These are phyloP conservation scores for Thermophis baileyi DNA, from an alignment of 2,113 vertebrate genomes.

Conservation along the genomic window DNA sequence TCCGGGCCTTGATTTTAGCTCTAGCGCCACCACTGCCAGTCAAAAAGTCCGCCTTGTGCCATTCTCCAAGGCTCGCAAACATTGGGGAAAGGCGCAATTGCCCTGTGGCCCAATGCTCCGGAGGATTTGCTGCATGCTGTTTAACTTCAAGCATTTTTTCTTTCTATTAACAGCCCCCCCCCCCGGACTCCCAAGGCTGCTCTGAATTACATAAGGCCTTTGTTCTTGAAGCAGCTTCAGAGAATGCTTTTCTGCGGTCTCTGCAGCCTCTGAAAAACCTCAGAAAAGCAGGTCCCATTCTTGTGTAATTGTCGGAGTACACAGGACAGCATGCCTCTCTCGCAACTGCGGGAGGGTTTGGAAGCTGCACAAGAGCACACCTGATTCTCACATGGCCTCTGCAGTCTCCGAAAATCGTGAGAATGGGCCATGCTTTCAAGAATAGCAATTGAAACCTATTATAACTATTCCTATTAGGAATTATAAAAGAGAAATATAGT, in stretches of 20 bases:
- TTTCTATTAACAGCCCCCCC: neutral
- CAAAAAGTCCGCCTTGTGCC: neutral
- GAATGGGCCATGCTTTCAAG: neutral
- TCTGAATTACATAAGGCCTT: neutral
- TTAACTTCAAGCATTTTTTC: neutral
- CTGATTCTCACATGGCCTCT: neutral
- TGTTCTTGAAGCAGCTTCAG: neutral
- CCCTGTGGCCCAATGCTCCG: accelerated
- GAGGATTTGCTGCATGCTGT: neutral
- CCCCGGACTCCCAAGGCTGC: too few species aligned
- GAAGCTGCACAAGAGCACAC: neutral
- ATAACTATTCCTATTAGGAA: too few species aligned
- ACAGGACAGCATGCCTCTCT: neutral
- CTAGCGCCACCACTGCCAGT: neutral
- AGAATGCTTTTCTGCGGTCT: neutral
- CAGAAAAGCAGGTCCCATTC: neutral
- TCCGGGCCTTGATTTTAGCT: neutral
- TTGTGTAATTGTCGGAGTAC: neutral
- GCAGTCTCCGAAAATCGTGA: neutral
- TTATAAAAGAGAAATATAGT: too few species aligned
- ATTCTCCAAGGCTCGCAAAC: neutral
- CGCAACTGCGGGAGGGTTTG: neutral
- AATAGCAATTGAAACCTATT: neutral
- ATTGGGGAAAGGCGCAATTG: neutral
- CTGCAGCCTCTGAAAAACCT: neutral